Conservation (phyloP, 2,888 invertebrate genomes). For the Aricia artaxerxes region DNA sequence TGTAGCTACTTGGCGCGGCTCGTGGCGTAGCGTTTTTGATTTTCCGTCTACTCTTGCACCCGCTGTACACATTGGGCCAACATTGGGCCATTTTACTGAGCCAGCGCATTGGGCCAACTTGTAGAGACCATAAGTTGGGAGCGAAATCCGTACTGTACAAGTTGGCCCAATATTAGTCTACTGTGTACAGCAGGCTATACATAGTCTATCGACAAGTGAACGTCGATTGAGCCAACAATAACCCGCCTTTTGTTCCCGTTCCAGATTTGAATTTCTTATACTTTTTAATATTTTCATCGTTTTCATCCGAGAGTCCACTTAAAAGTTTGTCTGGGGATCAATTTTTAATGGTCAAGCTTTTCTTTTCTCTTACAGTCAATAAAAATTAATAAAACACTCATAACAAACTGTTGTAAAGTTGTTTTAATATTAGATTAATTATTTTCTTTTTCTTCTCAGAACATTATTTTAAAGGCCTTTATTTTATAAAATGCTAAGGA, state of each 20-base stretch:
- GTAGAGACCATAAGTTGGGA: too few relatives aligned
- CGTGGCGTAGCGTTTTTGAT: too few relatives aligned
- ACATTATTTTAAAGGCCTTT: background rate
- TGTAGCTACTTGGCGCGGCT: too few relatives aligned
- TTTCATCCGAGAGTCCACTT: background rate
- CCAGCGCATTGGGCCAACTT: too few relatives aligned
- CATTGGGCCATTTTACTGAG: too few relatives aligned
- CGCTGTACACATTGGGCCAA: too few relatives aligned
- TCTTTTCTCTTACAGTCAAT: background rate
- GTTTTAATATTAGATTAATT: background rate
- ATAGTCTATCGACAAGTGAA: background rate
- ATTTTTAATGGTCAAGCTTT: background rate
- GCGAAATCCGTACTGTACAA: too few relatives aligned
- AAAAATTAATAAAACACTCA: slow-evolving; percentile 2
- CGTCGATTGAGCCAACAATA: background rate
- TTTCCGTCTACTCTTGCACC: too few relatives aligned
- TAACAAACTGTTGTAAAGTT: background rate
- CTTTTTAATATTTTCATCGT: slow-evolving; percentile 1
- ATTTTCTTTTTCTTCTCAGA: background rate
- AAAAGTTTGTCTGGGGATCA: slow-evolving; percentile 9
- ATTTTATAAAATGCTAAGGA: background rate
- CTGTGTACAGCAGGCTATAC: too few relatives aligned
- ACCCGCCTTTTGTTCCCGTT: background rate
- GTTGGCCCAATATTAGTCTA: too few relatives aligned
- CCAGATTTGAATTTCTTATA: slow-evolving; percentile 4